Conservation (phyloP, 2,797 vertebrate genomes). For the Aplochiton taeniatus region DNA sequence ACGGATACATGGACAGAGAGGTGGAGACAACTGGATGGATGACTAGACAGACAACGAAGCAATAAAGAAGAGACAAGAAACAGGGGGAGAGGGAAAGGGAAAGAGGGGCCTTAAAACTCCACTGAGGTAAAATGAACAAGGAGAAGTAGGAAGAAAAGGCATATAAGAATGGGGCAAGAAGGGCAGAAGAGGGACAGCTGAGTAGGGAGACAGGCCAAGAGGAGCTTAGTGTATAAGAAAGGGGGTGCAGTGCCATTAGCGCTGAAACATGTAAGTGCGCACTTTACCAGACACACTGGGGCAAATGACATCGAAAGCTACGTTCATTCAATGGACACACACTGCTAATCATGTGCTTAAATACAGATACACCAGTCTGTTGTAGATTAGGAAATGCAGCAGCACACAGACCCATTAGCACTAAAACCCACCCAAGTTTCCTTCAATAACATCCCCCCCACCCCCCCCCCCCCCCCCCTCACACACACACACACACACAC, state of each 20-base stretch:
- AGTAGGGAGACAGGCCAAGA: conserved; percentile 15
- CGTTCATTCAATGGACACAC: not conserved
- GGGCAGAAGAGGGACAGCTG: conserved; percentile 7
- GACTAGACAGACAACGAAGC: not conserved
- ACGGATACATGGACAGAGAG: not conserved
- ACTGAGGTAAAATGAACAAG: not conserved
- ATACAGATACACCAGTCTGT: too few relatives aligned
- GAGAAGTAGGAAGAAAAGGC: conserved; percentile 24
- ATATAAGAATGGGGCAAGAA: not conserved
- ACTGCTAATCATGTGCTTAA: too few relatives aligned
- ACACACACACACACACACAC: not conserved
- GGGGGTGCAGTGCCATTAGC: conserved; percentile 23
- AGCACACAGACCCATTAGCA: not conserved
- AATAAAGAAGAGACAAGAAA: conserved; percentile 38
- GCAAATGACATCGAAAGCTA: not conserved
- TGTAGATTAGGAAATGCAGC: too few relatives aligned
- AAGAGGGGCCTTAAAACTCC: conserved; percentile 2
- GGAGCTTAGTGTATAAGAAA: conserved; percentile 13
- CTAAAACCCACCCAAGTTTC: too few relatives aligned
- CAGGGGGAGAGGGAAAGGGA: conserved; percentile 37
- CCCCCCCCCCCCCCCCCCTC: too few relatives aligned
- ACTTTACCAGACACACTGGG: conserved; percentile 8
- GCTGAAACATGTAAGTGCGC: conserved; percentile 23
- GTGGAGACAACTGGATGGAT: conserved; percentile 16
- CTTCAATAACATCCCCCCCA: too few relatives aligned